These are phyloP conservation scores for Proterorhinus semilunaris DNA, from an alignment of 2,113 vertebrate species.

Conservation along the genomic window DNA sequence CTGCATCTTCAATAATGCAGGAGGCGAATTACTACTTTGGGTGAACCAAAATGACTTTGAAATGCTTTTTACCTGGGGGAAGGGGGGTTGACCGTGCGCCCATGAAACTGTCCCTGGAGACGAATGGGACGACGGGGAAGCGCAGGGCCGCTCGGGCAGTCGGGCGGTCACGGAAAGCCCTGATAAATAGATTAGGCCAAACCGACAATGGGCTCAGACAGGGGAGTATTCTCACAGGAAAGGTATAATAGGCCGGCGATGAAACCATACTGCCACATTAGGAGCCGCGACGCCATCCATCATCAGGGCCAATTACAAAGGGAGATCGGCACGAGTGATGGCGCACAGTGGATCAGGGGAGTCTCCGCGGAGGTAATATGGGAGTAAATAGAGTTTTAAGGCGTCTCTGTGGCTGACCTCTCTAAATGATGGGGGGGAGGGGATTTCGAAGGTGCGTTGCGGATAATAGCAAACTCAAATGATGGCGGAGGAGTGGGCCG, in stretches of 20 bases:
- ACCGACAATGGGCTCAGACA: conserved; percentile 68
- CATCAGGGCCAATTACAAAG: conserved; percentile 68
- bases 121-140: conserved; percentile 65
- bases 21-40: conserved; percentile 8
- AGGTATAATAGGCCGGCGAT: conserved; percentile 70
- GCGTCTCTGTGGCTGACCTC: conserved; percentile 28
- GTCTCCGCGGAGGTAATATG: conserved; percentile 50
- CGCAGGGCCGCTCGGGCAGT: conserved; percentile 57
- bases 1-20: conserved; percentile 22
- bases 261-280: conserved; percentile 69
- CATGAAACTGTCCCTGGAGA: conserved; percentile 61
- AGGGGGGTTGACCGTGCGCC: conserved; percentile 58
- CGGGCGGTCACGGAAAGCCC: conserved; percentile 69
- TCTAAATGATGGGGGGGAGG: neutral
- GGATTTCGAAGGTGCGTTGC: neutral
- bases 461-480: neutral
- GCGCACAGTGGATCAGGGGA: conserved; percentile 49
- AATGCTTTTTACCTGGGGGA: conserved; percentile 42
- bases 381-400: conserved; percentile 54
- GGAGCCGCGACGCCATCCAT: conserved; percentile 69
- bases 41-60: conserved; percentile 42
- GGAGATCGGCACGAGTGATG: conserved; percentile 49
- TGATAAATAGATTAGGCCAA: conserved; percentile 78
- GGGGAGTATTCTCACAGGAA: conserved; percentile 68
- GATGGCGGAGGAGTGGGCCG: too few relatives aligned